Evolutionary conservation across 2,888 invertebrate species (phyloP).

Genomic region (Lagria hirta): DNA sequence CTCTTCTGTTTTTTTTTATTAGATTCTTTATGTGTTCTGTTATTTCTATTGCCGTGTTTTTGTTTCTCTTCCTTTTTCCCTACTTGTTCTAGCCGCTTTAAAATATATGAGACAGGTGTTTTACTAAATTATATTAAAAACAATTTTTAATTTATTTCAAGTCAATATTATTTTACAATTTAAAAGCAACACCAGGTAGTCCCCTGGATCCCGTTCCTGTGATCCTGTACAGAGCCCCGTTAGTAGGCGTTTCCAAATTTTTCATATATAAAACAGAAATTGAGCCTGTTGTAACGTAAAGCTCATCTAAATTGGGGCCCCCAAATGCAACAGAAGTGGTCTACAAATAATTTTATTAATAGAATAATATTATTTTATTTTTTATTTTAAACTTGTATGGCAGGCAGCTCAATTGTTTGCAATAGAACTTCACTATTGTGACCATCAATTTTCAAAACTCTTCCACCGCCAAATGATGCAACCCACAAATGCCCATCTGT

Average conservation of each 20-base stretch:
- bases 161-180: too few species aligned
- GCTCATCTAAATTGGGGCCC: constrained; percentile 64
- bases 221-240: constrained; percentile 63
- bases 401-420: constrained; percentile 62
- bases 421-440: constrained; percentile 57
- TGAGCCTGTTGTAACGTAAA: constrained; percentile 73
- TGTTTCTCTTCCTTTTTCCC: too few species aligned
- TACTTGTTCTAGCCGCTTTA: too few species aligned
- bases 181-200: constrained; percentile 49
- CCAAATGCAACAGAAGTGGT: constrained; percentile 77
- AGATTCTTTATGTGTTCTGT: too few species aligned
- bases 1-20: too few species aligned
- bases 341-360: too few species aligned
- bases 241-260: constrained; percentile 56
- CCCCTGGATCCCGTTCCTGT: constrained; percentile 63
- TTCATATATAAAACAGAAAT: constrained; percentile 58
- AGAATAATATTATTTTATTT: too few species aligned
- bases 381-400: too few species aligned
- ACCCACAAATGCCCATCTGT: constrained; percentile 74
- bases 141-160: too few species aligned
- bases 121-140: too few species aligned
- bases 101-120: too few species aligned
- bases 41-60: too few species aligned
- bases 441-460: constrained; percentile 60
- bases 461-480: constrained; percentile 70